Evolutionary conservation across 2,113 vertebrate species (phyloP).

Genomic region (Zingel zingel): DNA sequence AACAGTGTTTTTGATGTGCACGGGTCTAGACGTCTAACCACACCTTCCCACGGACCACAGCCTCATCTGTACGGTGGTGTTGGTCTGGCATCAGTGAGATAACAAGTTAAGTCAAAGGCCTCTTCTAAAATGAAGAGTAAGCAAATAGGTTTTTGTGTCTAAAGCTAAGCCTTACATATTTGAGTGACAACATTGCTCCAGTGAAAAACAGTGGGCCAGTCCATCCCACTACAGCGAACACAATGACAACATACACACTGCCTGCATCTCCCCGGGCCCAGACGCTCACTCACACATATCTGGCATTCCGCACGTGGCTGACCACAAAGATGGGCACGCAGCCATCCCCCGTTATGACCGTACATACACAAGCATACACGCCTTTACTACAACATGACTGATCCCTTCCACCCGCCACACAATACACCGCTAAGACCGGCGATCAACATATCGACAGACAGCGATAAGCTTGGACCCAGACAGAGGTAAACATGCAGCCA

Average conservation of each 20-base stretch:
- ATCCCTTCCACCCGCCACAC: slow-evolving; percentile 64
- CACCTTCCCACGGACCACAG: too few relatives aligned
- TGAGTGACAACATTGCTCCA: background rate
- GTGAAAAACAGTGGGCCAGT: background rate
- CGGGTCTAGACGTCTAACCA: background rate
- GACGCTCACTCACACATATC: slow-evolving; percentile 77
- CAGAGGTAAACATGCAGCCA: slow-evolving; percentile 63
- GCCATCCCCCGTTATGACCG: slow-evolving; percentile 69
- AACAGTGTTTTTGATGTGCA: background rate
- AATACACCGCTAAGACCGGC: slow-evolving; percentile 63
- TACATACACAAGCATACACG: slow-evolving; percentile 51
- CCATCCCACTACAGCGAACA: slow-evolving; percentile 30
- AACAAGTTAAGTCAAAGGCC: background rate
- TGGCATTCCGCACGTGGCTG: slow-evolving; percentile 79
- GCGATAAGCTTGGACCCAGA: slow-evolving; percentile 66
- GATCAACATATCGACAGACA: slow-evolving; percentile 61
- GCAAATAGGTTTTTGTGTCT: slow-evolving; percentile 2
- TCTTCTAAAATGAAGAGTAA: slow-evolving; percentile 13
- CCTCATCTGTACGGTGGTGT: background rate
- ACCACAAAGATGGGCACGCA: slow-evolving; percentile 70
- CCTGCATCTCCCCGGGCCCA: slow-evolving; percentile 34
- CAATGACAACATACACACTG: slow-evolving; percentile 65
- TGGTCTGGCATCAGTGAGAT: background rate
- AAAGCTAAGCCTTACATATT: background rate
- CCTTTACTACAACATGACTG: slow-evolving; percentile 64